A percentile compares a stretch with the other conserved stretches of the same genome.
Evolutionary conservation across 2,797 vertebrate species (phyloP).

Genomic region (Saxicola maurus): DNA sequence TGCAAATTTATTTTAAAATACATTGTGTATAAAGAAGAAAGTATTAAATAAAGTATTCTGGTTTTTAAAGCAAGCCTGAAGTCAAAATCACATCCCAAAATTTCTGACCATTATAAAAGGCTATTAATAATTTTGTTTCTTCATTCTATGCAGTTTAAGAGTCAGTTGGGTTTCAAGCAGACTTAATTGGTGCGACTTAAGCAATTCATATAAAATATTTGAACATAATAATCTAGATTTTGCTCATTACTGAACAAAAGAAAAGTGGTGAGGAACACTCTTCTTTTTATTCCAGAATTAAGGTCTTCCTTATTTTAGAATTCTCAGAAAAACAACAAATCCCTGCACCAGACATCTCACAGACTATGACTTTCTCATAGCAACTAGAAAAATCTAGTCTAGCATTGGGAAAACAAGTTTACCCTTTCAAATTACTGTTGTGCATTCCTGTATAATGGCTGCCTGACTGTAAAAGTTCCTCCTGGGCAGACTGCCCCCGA

Average conservation of each 20-base stretch:
- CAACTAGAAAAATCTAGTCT: background rate
- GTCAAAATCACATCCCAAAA: background rate
- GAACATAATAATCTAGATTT: background rate
- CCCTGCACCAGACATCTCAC: background rate
- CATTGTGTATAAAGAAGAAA: background rate
- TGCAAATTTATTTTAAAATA: background rate
- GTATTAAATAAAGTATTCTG: background rate
- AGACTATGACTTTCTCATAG: background rate
- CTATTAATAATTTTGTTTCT: background rate
- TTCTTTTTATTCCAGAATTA: background rate
- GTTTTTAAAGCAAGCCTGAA: background rate
- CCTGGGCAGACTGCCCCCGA: background rate
- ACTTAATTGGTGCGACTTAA: background rate
- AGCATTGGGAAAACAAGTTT: background rate
- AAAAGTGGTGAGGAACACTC: background rate
- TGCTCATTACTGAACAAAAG: background rate
- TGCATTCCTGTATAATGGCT: background rate
- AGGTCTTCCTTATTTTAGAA: background rate
- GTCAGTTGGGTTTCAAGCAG: background rate
- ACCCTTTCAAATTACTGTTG: background rate
- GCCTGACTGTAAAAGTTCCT: background rate
- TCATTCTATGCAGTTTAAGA: background rate
- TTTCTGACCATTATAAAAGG: background rate
- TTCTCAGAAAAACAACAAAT: background rate
- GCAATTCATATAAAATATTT: background rate